Base-by-base conservation (phyloP, 2,113 vertebrate species). In the Azemiops feae region DNA sequence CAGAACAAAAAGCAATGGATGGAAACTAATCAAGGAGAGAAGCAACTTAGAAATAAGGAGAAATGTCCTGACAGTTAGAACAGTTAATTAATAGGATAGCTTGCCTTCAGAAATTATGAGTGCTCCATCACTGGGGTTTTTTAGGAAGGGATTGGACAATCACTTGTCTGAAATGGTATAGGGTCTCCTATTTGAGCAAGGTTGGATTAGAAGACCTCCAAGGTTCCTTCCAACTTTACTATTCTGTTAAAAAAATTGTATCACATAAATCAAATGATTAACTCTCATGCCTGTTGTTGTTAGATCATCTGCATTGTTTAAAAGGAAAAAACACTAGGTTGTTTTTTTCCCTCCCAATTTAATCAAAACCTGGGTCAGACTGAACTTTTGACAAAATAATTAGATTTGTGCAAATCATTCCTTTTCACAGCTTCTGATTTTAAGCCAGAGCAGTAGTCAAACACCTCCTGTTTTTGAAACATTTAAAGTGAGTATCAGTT, bases 401-500 rank as follows among this genome's bases (percentile, higher is more conserved):
- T 55, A 89, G 92, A 0, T 2, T 12, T 20, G 12, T 30, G 0
- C 0, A 23, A 91, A 57, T 89, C 5, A 57, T 12, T 87, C 45
- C 52, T 3, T 50, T 92, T 93, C 34, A 89, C 30, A 60, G 64
- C 54, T 95, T 10, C 3, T 27, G 16, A 60, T 90, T 89, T 7
- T 53, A 39, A 53, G 52, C 60, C 9, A 43, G 43, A 87, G 30
- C 3, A 16, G 6, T 25, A 69, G 14, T 88, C 58, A 91, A 1
- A 14, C 14, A 43, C 0, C 0, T 89, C 50, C 14, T 0, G n/a
- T 50, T 4, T 81, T 54, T 20, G 1, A 86, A 39, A 5, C 16
- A 47, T 7, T 90, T 90, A 0, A 90, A 2, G 20, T 89, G 89
- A 0, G 0, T 45, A 18, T 81, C 88, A 86, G 52, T 94, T 95